Evolutionary conservation across 2,888 invertebrate genomes (phyloP).

Genomic region (Cremastobaeus sp.): DNA sequence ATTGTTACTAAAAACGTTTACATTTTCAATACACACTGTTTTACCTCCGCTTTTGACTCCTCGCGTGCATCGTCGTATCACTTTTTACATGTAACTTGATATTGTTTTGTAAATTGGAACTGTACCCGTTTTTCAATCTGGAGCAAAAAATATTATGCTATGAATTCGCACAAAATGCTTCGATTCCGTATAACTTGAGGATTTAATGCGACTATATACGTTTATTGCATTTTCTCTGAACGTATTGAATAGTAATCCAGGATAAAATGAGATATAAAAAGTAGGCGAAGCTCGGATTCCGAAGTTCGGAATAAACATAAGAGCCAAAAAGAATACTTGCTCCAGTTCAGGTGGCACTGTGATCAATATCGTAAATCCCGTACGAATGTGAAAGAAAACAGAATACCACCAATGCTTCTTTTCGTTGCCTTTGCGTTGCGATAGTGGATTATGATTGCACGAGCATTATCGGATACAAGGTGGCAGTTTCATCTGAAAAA

Average conservation of each 20-base stretch:
- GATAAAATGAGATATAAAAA: slow-evolving; percentile 58
- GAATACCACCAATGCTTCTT: slow-evolving; percentile 59
- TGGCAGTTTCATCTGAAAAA: slow-evolving; percentile 51
- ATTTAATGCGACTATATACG: slow-evolving; percentile 55
- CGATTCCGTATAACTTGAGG: slow-evolving; percentile 47
- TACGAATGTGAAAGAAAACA: slow-evolving; percentile 69
- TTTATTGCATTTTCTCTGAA: slow-evolving; percentile 56
- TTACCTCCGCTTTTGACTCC: too few relatives aligned
- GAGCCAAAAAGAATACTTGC: slow-evolving; percentile 64
- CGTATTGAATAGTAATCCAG: slow-evolving; percentile 58
- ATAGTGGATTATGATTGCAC: slow-evolving; percentile 68
- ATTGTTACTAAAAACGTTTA: too few relatives aligned
- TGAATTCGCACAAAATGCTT: slow-evolving; percentile 50
- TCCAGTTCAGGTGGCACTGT: slow-evolving; percentile 73
- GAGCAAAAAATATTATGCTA: slow-evolving; percentile 36
- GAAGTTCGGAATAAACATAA: slow-evolving; percentile 67
- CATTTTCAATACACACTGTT: too few relatives aligned
- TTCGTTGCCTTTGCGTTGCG: slow-evolving; percentile 66
- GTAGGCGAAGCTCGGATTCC: slow-evolving; percentile 59
- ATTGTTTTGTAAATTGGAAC: slow-evolving; percentile 28
- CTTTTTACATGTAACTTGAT: background rate
- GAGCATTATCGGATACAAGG: slow-evolving; percentile 52
- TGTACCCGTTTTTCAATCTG: slow-evolving; percentile 28
- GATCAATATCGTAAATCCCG: slow-evolving; percentile 75
- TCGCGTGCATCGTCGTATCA: too few relatives aligned